These are phyloP conservation scores for Anastatus disparis DNA, from an alignment of 1,140 invertebrate genomes.

Conservation along the genomic window DNA sequence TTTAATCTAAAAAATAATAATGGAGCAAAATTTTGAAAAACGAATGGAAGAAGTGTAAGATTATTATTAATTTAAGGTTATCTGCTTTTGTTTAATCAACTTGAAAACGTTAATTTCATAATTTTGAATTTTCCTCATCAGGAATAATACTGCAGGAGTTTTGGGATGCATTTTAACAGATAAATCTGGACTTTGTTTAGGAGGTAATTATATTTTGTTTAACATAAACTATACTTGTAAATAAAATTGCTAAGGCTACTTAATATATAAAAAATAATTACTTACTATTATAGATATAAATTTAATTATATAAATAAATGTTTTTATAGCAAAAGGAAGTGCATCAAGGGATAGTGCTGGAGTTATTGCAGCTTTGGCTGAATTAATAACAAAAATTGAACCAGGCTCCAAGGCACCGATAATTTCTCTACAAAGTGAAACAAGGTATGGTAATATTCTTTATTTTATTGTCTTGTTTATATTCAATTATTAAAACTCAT, in stretches of 20 bases:
- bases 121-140: no score
- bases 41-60: slow-evolving; percentile 62
- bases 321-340: slow-evolving; percentile 59
- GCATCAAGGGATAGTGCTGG: slow-evolving; percentile 62
- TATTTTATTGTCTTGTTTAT: no score
- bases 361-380: slow-evolving; percentile 62
- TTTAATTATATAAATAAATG: background rate
- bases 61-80: slow-evolving; percentile 31
- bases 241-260: background rate
- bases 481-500: no score
- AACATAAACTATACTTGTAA: no score
- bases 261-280: background rate
- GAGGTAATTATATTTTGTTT: slow-evolving; percentile 56
- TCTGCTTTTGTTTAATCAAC: slow-evolving; percentile 1
- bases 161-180: slow-evolving; percentile 62
- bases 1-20: slow-evolving; percentile 45
- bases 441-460: slow-evolving; percentile 58
- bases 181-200: slow-evolving; percentile 62
- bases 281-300: background rate
- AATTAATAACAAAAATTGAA: slow-evolving; percentile 61
- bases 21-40: slow-evolving; percentile 62
- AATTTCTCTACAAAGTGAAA: slow-evolving; percentile 61
- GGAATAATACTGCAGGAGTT: slow-evolving; percentile 52
- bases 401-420: slow-evolving; percentile 56
- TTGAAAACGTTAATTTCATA: no score